Conservation (phyloP, 2,113 vertebrate genomes). For the Poeciliopsis occidentalis region DNA sequence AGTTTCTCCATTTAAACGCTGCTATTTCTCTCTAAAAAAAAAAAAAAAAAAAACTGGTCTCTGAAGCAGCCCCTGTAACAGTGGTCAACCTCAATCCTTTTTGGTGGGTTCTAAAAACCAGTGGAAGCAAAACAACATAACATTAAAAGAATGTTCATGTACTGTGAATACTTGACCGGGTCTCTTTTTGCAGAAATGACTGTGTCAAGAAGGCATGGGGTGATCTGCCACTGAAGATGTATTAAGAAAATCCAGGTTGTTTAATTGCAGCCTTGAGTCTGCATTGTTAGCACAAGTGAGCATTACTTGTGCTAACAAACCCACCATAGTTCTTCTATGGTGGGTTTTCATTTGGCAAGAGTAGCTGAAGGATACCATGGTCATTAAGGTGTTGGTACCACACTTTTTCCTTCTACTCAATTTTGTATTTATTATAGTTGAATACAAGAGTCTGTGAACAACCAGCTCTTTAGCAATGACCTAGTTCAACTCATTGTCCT, state of each 20-base stretch:
- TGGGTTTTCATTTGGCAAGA: too few relatives aligned
- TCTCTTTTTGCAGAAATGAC: not conserved
- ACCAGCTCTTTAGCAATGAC: too few relatives aligned
- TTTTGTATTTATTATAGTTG: too few relatives aligned
- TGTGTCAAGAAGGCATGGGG: not conserved
- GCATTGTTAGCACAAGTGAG: not conserved
- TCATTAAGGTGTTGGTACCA: too few relatives aligned
- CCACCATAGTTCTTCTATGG: too few relatives aligned
- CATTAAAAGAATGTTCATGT: not conserved
- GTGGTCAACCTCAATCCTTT: not conserved
- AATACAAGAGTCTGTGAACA: too few relatives aligned
- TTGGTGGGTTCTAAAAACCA: too few relatives aligned
- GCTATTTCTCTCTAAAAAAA: constrained; percentile 40
- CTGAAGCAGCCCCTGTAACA: constrained; percentile 38
- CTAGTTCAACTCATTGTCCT: too few relatives aligned
- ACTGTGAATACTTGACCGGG: not conserved
- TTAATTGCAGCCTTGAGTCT: not conserved
- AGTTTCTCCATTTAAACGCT: constrained; percentile 31
- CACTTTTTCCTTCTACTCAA: too few relatives aligned
- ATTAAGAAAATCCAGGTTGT: not conserved
- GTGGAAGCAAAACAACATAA: not conserved
- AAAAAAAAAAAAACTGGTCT: constrained; percentile 8
- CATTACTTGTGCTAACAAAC: too few relatives aligned
- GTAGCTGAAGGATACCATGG: too few relatives aligned
- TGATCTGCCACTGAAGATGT: not conserved